Conservation (phyloP, 2,113 vertebrate genomes). For the Pterocles gutturalis region DNA sequence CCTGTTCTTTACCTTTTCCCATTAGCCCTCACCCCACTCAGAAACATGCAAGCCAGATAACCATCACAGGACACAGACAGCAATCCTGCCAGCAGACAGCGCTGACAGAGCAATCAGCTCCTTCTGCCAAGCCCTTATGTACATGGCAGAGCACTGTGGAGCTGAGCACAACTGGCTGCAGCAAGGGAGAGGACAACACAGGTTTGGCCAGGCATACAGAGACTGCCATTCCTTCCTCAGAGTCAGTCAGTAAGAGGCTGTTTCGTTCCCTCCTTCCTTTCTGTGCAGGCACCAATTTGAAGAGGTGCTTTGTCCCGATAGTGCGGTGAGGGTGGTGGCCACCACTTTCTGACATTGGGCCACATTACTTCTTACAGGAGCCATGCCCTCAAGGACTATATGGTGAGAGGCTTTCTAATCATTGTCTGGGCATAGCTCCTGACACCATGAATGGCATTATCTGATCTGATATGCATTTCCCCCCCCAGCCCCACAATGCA, state of each 20-base stretch:
- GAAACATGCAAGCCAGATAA: background rate
- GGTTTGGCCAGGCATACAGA: background rate
- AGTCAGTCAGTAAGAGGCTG: background rate
- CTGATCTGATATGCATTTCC: background rate
- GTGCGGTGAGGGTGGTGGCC: accelerated
- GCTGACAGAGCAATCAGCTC: background rate
- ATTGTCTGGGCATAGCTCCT: background rate
- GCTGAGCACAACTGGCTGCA: background rate
- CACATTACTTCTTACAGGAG: background rate
- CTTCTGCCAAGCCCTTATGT: background rate
- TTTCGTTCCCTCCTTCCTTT: background rate
- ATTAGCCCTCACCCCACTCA: background rate
- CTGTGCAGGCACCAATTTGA: accelerated
- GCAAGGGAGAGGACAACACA: background rate
- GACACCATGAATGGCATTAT: background rate
- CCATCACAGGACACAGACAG: background rate
- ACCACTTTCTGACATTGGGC: background rate
- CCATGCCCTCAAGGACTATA: background rate
- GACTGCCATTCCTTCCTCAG: background rate
- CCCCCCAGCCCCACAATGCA: background rate
- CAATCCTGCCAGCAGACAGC: background rate
- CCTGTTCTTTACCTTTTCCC: background rate
- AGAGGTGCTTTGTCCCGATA: background rate
- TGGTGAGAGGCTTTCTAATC: background rate
- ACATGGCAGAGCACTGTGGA: background rate